A percentile compares a stretch with the other conserved stretches of the same genome.
Evolutionary conservation across 2,113 vertebrate genomes (phyloP).

Genomic region (Neodontobutis hainanensis): DNA sequence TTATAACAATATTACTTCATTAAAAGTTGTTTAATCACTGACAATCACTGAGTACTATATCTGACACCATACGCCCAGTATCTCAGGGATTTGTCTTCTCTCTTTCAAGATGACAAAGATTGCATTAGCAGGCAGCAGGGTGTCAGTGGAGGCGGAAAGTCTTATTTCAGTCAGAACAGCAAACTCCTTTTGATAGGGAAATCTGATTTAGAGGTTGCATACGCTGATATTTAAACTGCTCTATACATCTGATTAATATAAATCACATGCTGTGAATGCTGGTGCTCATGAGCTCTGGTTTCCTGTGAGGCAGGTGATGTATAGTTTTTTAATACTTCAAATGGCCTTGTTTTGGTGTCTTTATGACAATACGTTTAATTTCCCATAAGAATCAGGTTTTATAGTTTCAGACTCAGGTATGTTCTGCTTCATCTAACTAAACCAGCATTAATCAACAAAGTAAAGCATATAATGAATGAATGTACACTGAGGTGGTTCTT

Average conservation of each 20-base stretch:
- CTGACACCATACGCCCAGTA: conserved; percentile 50
- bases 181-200: conserved; percentile 63
- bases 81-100: conserved; percentile 49
- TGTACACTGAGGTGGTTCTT: conserved; percentile 41
- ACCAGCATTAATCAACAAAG: background rate
- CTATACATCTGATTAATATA: too few species aligned
- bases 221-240: too few species aligned
- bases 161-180: conserved; percentile 62
- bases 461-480: background rate
- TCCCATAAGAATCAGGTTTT: too few species aligned
- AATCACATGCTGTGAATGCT: too few species aligned
- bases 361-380: too few species aligned
- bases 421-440: too few species aligned
- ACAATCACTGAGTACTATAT: conserved; percentile 21
- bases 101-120: conserved; percentile 57
- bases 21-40: conserved; percentile 22
- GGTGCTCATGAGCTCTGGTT: too few species aligned
- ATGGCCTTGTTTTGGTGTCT: too few species aligned
- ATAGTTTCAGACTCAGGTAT: too few species aligned
- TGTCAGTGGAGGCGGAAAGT: conserved; percentile 63
- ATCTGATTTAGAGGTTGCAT: conserved; percentile 41
- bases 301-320: too few species aligned
- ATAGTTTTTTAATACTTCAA: too few species aligned
- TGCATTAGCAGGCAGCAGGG: conserved; percentile 60
- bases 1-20: conserved; percentile 15